Conservation (phyloP, 2,797 vertebrate genomes). For the Lacerta agilis region DNA sequence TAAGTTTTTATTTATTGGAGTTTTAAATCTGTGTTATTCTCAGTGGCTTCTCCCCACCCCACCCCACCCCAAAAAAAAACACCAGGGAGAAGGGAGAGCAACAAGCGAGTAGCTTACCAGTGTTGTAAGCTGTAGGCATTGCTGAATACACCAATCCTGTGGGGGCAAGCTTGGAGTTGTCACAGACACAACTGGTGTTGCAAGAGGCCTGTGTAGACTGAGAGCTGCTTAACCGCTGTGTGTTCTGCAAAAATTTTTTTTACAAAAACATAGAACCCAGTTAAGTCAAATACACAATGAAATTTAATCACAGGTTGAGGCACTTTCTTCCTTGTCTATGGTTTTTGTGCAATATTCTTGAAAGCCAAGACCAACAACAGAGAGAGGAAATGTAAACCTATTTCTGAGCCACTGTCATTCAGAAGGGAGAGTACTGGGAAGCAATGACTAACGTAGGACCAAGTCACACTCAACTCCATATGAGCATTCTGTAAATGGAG, state of each 20-base stretch:
- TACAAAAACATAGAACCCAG: slow-evolving; percentile 40
- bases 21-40: neutral
- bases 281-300: neutral
- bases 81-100: neutral
- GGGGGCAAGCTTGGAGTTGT: slow-evolving; percentile 96
- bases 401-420: slow-evolving; percentile 16
- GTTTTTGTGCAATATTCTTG: neutral
- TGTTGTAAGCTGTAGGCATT: slow-evolving; percentile 97
- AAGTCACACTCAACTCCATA: neutral
- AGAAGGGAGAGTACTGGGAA: neutral
- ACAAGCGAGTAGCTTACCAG: slow-evolving; percentile 82
- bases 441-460: neutral
- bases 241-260: slow-evolving; percentile 81
- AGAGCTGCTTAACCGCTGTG: slow-evolving; percentile 95
- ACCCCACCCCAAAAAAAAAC: no score
- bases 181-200: slow-evolving; percentile 97
- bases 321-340: neutral
- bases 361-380: neutral
- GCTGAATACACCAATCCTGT: slow-evolving; percentile 95
- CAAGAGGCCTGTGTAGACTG: slow-evolving; percentile 91
- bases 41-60: neutral
- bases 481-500: neutral
- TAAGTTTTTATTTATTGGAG: neutral
- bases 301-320: neutral
- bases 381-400: neutral